Percentiles rank a stretch among this genome's conserved stretches.
Evolutionary conservation across 2,113 vertebrate species (phyloP).

Genomic region (Opisthocomus hoazin): DNA sequence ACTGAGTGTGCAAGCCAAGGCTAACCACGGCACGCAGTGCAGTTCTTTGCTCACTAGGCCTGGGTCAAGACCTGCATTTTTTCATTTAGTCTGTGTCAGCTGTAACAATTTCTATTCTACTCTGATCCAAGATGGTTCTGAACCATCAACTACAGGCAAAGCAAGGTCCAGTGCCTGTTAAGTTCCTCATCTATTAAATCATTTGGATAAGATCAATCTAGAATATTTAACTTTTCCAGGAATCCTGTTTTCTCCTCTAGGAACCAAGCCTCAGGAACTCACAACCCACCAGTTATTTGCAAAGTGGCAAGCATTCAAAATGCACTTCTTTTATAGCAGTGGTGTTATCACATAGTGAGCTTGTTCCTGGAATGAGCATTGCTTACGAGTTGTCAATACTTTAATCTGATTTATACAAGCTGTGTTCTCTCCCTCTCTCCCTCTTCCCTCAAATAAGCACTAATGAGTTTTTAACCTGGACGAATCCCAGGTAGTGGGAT

Average conservation of each 20-base stretch:
- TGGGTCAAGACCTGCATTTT: background rate
- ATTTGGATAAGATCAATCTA: background rate
- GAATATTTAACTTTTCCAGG: background rate
- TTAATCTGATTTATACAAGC: constrained; percentile 42
- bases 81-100: background rate
- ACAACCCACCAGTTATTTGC: background rate
- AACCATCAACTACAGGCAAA: background rate
- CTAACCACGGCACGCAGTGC: background rate
- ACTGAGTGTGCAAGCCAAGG: background rate
- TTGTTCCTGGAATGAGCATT: constrained; percentile 34
- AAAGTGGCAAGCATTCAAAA: constrained; percentile 4
- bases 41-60: background rate
- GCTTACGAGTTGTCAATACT: constrained; percentile 49
- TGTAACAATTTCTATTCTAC: background rate
- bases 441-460: background rate
- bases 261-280: constrained; percentile 8
- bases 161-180: background rate
- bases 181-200: background rate
- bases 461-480: constrained; percentile 31
- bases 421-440: background rate
- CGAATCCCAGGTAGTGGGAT: constrained; percentile 25
- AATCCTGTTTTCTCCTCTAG: constrained; percentile 4
- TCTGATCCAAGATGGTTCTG: background rate
- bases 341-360: background rate
- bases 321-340: background rate